Evolutionary conservation across 2,797 vertebrate species (phyloP), one percentile per base, ranked within the genome.

Genomic region (Oreochromis mossambicus): DNA sequence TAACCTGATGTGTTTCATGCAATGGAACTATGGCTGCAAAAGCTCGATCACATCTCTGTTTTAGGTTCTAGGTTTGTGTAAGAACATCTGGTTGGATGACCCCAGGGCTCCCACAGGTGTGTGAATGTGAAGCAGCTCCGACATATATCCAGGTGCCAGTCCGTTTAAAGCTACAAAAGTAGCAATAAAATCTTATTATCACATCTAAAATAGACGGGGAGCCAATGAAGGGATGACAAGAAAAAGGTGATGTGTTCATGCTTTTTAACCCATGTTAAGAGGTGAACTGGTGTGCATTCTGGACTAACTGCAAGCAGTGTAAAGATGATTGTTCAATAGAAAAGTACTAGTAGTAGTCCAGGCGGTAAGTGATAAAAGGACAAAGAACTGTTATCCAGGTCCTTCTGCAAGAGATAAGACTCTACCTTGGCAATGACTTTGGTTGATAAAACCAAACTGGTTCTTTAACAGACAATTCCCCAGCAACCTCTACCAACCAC

Each of bases 361-460:
- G n/a, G 36, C 2, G 1, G 12, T 38, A 24, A 41, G 61, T 41
- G 36, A 14, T 41, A 41, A 66, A 66, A 38, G 19, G 19, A 66
- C 0, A 1, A 38, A 66, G 0, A 66, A 66, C 61, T 1, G 7
- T 41, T 63, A 26, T 66, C 19, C 61, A 66, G 36, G n/a, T 41
- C n/a, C 34, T 63, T 36, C 32, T 21, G 61, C 19, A 38, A 38
- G 61, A 38, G 19, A 38, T 21, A 38, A 0, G 34, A 21, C 61
- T 66, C 32, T 66, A 66, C 11, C 34, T 66, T 38, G 58, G 32
- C 32, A 63, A 63, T 36, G 58, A 63, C 58, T 36, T 6, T n/a
- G 32, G 34, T 63, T 38, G 58, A 38, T 38, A 63, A 63, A 63
- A 38, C 32, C 10, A 63, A 63, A 12, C 32, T 36, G 17, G 10